Evolutionary conservation across 1,140 invertebrate genomes (phyloP).

Genomic region (Aphis gossypii): DNA sequence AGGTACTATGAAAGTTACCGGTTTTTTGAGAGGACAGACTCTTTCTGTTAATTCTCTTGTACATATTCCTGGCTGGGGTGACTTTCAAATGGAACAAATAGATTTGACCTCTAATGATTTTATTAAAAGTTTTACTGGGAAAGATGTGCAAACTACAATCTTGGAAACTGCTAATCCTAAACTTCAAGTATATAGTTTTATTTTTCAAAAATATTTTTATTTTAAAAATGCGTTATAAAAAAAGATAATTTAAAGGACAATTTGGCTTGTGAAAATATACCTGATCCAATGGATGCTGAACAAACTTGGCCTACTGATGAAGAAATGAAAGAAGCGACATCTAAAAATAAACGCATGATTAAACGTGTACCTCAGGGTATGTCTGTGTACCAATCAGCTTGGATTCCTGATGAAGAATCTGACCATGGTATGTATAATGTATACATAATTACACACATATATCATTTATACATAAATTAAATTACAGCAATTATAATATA

Average conservation of each 20-base stretch:
- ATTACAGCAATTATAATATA: background rate
- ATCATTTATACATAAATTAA: background rate
- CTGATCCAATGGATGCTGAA: slow-evolving; percentile 92
- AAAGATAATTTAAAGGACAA: slow-evolving; percentile 68
- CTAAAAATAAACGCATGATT: slow-evolving; percentile 69
- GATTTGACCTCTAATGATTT: slow-evolving; percentile 77
- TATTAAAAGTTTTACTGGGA: slow-evolving; percentile 19
- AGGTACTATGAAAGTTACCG: slow-evolving; percentile 84
- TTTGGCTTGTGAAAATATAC: slow-evolving; percentile 79
- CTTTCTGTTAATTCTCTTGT: slow-evolving; percentile 87
- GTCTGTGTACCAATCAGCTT: slow-evolving; percentile 95
- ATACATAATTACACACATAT: too few species aligned
- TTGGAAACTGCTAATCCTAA: slow-evolving; percentile 73
- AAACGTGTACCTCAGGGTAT: slow-evolving; percentile 92
- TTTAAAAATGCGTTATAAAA: slow-evolving; percentile 26
- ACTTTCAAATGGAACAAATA: slow-evolving; percentile 89
- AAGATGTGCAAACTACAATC: slow-evolving; percentile 64
- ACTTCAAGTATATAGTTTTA: slow-evolving; percentile 67
- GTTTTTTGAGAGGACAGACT: slow-evolving; percentile 81
- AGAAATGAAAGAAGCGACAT: slow-evolving; percentile 79
- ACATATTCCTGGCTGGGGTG: slow-evolving; percentile 88
- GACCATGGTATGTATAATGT: slow-evolving; percentile 62
- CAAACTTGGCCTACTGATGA: slow-evolving; percentile 96
- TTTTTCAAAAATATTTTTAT: slow-evolving; percentile 21
- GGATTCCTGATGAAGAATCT: slow-evolving; percentile 83